phyloP scores from a whole-genome alignment of 2,888 invertebrate genomes.

The Nemotelus nigrinus region DNA sequence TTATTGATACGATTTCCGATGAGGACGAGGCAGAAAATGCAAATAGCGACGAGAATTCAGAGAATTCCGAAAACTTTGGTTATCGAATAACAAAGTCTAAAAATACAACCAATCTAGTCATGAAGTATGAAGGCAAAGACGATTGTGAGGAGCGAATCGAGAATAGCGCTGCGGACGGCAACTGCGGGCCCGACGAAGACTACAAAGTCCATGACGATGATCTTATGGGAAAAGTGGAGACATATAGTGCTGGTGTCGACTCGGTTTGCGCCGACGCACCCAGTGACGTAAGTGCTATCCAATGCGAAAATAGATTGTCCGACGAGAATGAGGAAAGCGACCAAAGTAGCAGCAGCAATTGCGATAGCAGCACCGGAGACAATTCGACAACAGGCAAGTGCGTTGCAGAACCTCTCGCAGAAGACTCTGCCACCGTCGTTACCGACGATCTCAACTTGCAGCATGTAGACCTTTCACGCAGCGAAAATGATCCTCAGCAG shows the following conservation, averaged over 20 bases:
- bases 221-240: neutral
- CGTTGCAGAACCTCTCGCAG: neutral
- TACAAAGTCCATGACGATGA: slow-evolving; percentile 30
- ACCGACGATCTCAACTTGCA: slow-evolving; percentile 23
- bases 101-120: slow-evolving; percentile 56
- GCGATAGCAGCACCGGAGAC: neutral
- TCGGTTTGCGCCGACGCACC: slow-evolving; percentile 40
- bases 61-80: slow-evolving; percentile 59
- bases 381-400: too few relatives aligned
- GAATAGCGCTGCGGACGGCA: neutral
- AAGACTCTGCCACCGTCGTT: neutral
- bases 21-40: neutral
- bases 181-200: slow-evolving; percentile 19
- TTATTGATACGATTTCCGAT: slow-evolving; percentile 45
- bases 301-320: slow-evolving; percentile 46
- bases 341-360: neutral
- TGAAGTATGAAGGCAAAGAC: slow-evolving; percentile 43
- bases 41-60: slow-evolving; percentile 47
- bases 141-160: slow-evolving; percentile 28
- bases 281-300: slow-evolving; percentile 26
- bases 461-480: neutral
- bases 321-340: neutral
- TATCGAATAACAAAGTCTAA: slow-evolving; percentile 64
- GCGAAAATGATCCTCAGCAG: neutral
- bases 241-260: neutral